A percentile compares a stretch with the other conserved stretches of the same genome.
Conservation (phyloP, 2,888 invertebrate species). For the Digitonthophagus gazella region DNA sequence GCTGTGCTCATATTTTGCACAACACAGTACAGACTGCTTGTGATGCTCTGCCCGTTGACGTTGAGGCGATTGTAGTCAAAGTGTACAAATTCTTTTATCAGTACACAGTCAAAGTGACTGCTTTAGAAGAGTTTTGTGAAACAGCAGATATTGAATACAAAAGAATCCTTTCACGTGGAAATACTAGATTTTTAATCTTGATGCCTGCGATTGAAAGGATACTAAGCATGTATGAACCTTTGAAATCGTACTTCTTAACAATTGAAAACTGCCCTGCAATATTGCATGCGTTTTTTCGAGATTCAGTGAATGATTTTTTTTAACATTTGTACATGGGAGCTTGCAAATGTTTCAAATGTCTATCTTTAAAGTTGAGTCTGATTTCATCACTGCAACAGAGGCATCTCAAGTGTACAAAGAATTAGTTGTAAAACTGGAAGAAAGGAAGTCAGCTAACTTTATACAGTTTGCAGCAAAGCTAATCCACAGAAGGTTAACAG, state of each 20-base stretch:
- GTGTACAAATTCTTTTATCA: slow-evolving; percentile 36
- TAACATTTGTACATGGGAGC: slow-evolving; percentile 36
- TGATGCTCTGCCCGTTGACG: slow-evolving; percentile 34
- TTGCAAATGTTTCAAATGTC: slow-evolving; percentile 32
- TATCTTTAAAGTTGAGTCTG: slow-evolving; percentile 1
- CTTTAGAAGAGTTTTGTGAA: slow-evolving; percentile 36
- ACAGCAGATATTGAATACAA: slow-evolving; percentile 33
- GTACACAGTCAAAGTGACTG: slow-evolving; percentile 35
- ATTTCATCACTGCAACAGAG: slow-evolving; percentile 33
- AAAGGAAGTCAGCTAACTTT: too few species aligned
- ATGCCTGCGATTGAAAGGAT: slow-evolving; percentile 34
- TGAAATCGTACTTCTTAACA: slow-evolving; percentile 37
- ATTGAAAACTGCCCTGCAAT: slow-evolving; percentile 37
- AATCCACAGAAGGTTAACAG: too few species aligned
- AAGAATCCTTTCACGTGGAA: slow-evolving; percentile 35
- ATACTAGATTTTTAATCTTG: slow-evolving; percentile 36
- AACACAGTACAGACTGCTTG: slow-evolving; percentile 31
- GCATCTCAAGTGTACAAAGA: slow-evolving; percentile 31
- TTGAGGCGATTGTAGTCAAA: slow-evolving; percentile 33
- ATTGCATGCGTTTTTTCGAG: slow-evolving; percentile 36
- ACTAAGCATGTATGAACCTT: slow-evolving; percentile 36
- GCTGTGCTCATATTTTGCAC: slow-evolving; percentile 35
- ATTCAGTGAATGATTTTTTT: slow-evolving; percentile 33
- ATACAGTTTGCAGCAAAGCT: too few species aligned
- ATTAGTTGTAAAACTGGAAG: too few species aligned